phyloP scores from a whole-genome alignment of 2,888 invertebrate genomes.

The Notocelia uddmanniana region DNA sequence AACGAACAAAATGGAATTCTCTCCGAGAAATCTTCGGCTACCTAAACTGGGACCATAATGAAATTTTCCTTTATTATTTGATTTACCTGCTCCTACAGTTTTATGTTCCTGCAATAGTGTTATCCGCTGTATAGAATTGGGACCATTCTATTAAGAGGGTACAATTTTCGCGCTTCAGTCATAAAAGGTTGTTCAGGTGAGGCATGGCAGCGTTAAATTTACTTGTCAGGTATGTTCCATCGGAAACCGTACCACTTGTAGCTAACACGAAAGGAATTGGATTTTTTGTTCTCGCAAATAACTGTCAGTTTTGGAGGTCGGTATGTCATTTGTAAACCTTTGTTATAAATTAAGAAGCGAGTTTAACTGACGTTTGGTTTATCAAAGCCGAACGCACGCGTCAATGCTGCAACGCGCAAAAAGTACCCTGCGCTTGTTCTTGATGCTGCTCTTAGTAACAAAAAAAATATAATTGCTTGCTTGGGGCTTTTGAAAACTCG shows the following conservation, averaged over 20 bases:
- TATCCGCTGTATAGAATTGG: conserved; percentile 61
- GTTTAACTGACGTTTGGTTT: too few relatives aligned
- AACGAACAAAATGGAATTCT: conserved; percentile 65
- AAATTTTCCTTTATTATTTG: conserved; percentile 83
- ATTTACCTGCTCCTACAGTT: conserved; percentile 78
- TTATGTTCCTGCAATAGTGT: conserved; percentile 75
- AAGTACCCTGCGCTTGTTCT: too few relatives aligned
- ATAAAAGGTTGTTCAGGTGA: conserved; percentile 40
- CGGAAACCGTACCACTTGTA: background rate
- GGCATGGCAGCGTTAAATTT: conserved; percentile 28
- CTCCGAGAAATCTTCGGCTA: conserved; percentile 69
- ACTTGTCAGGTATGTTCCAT: conserved; percentile 16
- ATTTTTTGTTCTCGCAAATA: conserved; percentile 6
- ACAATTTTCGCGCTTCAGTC: conserved; percentile 39
- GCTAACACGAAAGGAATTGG: background rate
- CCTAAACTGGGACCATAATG: conserved; percentile 74
- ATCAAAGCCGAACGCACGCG: too few relatives aligned
- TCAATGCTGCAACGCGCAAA: too few relatives aligned
- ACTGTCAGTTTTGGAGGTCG: too few relatives aligned
- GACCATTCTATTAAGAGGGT: conserved; percentile 55
- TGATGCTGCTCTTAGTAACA: too few relatives aligned
- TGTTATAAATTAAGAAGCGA: too few relatives aligned
- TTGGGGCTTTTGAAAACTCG: too few relatives aligned
- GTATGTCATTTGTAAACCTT: too few relatives aligned
- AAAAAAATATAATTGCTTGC: too few relatives aligned